These are phyloP conservation scores for Temnothorax unifasciatus DNA, from an alignment of 2,888 invertebrate species.

Conservation along the genomic window DNA sequence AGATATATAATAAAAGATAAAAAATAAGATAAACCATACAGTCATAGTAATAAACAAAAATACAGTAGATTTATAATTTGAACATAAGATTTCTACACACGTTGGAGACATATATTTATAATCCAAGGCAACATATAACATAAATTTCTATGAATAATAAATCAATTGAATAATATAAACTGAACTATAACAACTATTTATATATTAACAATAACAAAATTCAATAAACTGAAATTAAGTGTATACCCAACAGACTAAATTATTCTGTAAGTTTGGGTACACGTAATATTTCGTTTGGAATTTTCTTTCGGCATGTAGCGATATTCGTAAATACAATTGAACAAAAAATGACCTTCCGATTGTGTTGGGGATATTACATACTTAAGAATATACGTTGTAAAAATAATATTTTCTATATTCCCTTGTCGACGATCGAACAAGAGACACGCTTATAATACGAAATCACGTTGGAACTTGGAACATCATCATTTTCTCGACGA, in stretches of 20 bases:
- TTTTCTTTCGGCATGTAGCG: background rate
- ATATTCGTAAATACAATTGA: background rate
- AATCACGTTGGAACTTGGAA: background rate
- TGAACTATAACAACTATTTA: background rate
- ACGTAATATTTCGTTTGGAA: background rate
- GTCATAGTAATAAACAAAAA: background rate
- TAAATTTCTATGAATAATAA: background rate
- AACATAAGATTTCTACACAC: too few species aligned
- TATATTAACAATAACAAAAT: background rate
- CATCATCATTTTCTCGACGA: background rate
- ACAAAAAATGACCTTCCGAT: constrained; percentile 22
- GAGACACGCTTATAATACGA: background rate
- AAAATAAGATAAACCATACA: too few species aligned
- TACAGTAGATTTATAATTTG: background rate
- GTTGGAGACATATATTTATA: background rate
- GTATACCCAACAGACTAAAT: background rate
- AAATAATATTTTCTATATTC: background rate
- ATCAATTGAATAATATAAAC: background rate
- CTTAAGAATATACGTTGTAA: background rate
- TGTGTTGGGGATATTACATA: background rate
- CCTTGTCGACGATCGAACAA: background rate
- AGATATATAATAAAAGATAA: too few species aligned
- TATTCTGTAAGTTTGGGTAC: background rate
- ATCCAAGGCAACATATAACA: background rate
- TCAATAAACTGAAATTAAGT: background rate